Conservation (phyloP, 2,113 vertebrate genomes). For the Tyrannus savana region DNA sequence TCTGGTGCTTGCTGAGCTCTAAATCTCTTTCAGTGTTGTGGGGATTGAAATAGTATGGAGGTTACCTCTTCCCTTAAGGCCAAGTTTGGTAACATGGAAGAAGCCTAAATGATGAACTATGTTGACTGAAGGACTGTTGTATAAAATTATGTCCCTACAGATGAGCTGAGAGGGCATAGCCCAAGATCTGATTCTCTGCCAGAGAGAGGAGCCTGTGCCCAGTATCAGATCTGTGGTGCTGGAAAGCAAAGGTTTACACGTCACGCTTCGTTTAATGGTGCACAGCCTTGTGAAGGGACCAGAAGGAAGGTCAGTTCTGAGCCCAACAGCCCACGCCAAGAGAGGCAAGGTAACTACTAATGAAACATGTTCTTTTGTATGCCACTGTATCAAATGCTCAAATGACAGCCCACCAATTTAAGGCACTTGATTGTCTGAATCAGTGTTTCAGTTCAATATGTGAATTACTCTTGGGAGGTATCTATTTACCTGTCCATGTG, state of each 20-base stretch:
- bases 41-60: not conserved
- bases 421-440: not conserved
- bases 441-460: not conserved
- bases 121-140: not conserved
- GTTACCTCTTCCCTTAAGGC: not conserved
- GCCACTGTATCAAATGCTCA: not conserved
- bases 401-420: not conserved
- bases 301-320: slow-evolving; percentile 82
- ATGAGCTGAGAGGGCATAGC: slow-evolving; percentile 47
- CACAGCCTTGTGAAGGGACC: slow-evolving; percentile 57
- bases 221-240: not conserved
- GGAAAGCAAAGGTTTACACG: slow-evolving; percentile 74
- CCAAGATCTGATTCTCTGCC: slow-evolving; percentile 61
- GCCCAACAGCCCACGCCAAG: slow-evolving; percentile 79
- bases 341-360: slow-evolving; percentile 70
- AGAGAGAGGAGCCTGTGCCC: slow-evolving; percentile 32
- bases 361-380: not conserved
- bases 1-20: not conserved
- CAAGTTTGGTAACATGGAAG: not conserved
- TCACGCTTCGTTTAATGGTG: slow-evolving; percentile 76
- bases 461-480: not conserved
- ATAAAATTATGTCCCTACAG: slow-evolving; percentile 56
- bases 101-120: not conserved
- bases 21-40: not conserved
- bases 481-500: not conserved